These are phyloP conservation scores for Rhabdomys pumilio DNA, from an alignment of 2,797 vertebrate species.

Conservation along the genomic window DNA sequence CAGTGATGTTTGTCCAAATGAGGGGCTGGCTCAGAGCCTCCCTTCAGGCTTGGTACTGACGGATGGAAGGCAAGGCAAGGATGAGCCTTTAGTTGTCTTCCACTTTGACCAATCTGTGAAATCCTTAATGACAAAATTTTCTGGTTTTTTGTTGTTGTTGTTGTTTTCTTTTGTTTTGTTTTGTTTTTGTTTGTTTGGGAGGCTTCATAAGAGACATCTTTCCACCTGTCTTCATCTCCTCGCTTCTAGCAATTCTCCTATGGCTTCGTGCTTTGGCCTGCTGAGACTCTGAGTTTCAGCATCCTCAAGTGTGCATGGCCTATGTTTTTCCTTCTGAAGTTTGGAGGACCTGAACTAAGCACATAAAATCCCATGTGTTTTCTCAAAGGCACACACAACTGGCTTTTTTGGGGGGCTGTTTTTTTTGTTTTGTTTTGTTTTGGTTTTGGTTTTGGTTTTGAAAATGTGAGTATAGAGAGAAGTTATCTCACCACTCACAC, in stretches of 20 bases:
- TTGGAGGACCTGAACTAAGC: neutral
- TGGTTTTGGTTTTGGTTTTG: neutral
- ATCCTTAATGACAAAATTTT: conserved; percentile 73
- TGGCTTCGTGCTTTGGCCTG: conserved; percentile 77
- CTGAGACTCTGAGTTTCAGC: conserved; percentile 68
- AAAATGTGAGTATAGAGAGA: neutral
- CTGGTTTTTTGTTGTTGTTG: neutral
- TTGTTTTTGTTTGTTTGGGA: neutral
- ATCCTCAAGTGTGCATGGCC: conserved; percentile 65
- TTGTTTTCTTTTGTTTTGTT: too few species aligned
- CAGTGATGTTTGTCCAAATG: neutral
- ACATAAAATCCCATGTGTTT: conserved; percentile 40
- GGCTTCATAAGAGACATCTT: conserved; percentile 65
- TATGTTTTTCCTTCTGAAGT: conserved; percentile 33
- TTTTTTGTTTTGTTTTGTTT: neutral
- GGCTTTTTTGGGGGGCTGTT: neutral
- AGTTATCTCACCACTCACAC: neutral
- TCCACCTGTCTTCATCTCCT: neutral
- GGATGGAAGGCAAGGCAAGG: neutral
- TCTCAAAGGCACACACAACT: neutral
- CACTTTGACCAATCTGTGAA: conserved; percentile 62
- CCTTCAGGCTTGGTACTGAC: neutral
- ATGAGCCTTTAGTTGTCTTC: neutral
- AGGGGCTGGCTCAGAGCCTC: neutral
- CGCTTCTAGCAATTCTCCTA: conserved; percentile 77